A percentile compares a stretch with the other conserved stretches of the same genome.
Conservation (phyloP, 2,888 invertebrate species). For the Mayetiola destructor region DNA sequence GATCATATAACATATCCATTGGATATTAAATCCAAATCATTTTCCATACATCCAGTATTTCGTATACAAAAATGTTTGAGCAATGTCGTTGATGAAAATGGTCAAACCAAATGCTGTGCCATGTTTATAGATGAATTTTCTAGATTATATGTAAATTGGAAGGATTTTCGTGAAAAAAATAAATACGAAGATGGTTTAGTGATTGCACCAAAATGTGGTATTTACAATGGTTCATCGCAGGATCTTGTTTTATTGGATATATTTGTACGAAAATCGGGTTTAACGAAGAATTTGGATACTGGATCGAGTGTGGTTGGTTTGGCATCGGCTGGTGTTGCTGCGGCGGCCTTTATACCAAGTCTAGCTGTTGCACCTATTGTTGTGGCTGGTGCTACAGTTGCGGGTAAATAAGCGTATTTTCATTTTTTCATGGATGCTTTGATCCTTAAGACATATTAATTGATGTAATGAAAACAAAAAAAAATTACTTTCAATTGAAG, state of each 20-base stretch:
- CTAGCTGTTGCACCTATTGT: constrained; percentile 23
- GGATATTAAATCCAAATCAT: background rate
- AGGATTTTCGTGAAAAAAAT: constrained; percentile 33
- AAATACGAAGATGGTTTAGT: constrained; percentile 34
- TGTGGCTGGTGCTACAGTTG: constrained; percentile 22
- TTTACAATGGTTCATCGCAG: constrained; percentile 24
- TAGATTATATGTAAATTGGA: constrained; percentile 38
- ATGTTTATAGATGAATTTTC: constrained; percentile 30
- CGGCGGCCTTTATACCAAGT: constrained; percentile 19
- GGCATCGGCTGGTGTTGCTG: constrained; percentile 11
- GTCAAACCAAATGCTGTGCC: constrained; percentile 26
- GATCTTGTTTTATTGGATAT: constrained; percentile 17
- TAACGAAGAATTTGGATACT: background rate
- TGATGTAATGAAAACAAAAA: no score
- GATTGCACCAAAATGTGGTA: constrained; percentile 35
- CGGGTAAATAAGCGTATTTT: no score
- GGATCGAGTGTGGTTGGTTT: constrained; percentile 2
- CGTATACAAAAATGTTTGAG: constrained; percentile 29
- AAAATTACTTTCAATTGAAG: no score
- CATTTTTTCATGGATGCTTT: no score
- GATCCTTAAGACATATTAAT: no score
- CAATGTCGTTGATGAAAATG: constrained; percentile 23
- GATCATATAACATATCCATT: background rate
- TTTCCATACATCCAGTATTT: constrained; percentile 28
- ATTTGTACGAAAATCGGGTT: background rate